Conservation (phyloP, 2,113 vertebrate species). For the Dasypus novemcinctus region DNA sequence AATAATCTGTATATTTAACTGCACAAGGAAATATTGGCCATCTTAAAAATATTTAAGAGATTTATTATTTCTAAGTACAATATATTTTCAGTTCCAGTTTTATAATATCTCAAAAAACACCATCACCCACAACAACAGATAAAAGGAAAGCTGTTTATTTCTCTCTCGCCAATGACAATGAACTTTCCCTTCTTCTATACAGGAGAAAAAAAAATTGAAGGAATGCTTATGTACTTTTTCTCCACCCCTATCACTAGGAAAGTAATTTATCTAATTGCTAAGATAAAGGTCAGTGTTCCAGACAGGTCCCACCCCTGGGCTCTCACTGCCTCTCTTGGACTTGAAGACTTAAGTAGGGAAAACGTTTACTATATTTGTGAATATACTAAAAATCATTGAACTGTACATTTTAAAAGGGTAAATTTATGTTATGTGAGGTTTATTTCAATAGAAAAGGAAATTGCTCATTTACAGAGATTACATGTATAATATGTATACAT, state of each 20-base stretch:
- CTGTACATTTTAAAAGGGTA: not conserved
- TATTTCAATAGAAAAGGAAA: not conserved
- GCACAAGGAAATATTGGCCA: slow-evolving; percentile 15
- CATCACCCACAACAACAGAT: not conserved
- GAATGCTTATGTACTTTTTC: not conserved
- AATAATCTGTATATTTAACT: not conserved
- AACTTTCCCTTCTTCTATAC: not conserved
- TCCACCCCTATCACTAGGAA: not conserved
- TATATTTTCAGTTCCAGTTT: not conserved
- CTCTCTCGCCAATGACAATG: not conserved
- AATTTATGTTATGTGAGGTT: not conserved
- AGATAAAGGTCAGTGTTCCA: slow-evolving; percentile 41
- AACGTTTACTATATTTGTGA: too few relatives aligned
- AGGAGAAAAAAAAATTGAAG: not conserved
- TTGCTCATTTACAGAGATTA: not conserved
- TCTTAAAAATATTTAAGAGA: slow-evolving; percentile 11
- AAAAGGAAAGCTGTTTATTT: not conserved
- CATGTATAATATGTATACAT: not conserved
- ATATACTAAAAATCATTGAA: not conserved
- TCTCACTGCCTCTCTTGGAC: not conserved
- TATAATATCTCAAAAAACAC: not conserved
- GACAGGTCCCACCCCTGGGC: not conserved
- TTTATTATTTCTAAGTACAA: slow-evolving; percentile 20
- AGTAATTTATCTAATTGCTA: not conserved
- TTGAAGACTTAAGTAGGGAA: not conserved